Conservation (phyloP, 2,797 vertebrate genomes). For the Anableps anableps region DNA sequence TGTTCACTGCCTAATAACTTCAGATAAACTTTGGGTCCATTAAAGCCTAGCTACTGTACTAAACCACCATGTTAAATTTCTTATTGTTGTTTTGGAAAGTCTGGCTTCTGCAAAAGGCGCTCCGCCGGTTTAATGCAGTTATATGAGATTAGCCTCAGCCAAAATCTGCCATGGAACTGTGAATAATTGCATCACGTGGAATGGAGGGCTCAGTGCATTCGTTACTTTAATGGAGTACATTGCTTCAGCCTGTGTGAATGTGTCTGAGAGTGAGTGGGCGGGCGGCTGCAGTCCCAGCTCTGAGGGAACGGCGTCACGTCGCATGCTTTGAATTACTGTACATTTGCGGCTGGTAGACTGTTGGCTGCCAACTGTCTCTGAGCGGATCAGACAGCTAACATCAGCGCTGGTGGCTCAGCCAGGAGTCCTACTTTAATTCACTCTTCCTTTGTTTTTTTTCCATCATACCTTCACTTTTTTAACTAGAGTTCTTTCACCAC, state of each 20-base stretch:
- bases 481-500: conserved; percentile 23
- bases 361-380: conserved; percentile 78
- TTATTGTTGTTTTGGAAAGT: conserved; percentile 39
- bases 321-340: conserved; percentile 85
- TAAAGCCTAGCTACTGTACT: not conserved
- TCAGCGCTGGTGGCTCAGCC: conserved; percentile 69
- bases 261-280: conserved; percentile 34
- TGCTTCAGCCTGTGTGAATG: conserved; percentile 36
- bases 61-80: conserved; percentile 20
- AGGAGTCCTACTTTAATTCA: conserved; percentile 59
- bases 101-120: conserved; percentile 32
- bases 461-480: conserved; percentile 33
- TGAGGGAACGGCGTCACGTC: conserved; percentile 64
- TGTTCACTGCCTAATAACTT: not conserved
- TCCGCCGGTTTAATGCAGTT: conserved; percentile 42
- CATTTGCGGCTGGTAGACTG: conserved; percentile 76
- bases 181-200: conserved; percentile 75
- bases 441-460: conserved; percentile 54
- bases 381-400: conserved; percentile 74
- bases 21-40: conserved; percentile 9
- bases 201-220: conserved; percentile 52
- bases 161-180: conserved; percentile 69
- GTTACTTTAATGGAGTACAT: conserved; percentile 50
- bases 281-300: conserved; percentile 60
- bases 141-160: conserved; percentile 66